Evolutionary conservation across 1,140 invertebrate genomes (phyloP), one percentile per base, ranked within the genome.

Genomic region (Chlorops oryzae): DNA sequence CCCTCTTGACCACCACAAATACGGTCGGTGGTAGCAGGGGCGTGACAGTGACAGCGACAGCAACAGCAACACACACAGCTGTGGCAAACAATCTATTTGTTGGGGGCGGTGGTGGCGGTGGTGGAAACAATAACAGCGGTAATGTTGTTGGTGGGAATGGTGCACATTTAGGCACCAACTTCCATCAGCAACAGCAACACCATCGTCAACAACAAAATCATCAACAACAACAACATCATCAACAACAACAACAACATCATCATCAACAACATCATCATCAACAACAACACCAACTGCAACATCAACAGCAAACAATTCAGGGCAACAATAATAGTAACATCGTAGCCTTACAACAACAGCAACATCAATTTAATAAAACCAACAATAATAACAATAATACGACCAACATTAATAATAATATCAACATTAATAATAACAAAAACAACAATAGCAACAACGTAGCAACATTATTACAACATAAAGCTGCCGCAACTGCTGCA

Each of bases 391-490:
- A 22, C 46, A 48, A 39, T 35, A 48, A 28, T 32, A 51, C 24
- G 22, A 44, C 17, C 21, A 39, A 40, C 24, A 47, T 13, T 32
- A 48, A 17, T 18, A 45, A 47, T 37, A 22, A 9, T 51, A 52
- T 9, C 54, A 57, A 1, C 56, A 51, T 4, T 47, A 48, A 1
- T 55, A 48, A n/a, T n/a, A n/a, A n/a, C n/a, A n/a, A n/a, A n/a
- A n/a, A n/a, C n/a, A n/a, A n/a, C n/a, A n/a, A n/a, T n/a, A n/a
- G n/a, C n/a, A n/a, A n/a, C n/a, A n/a, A 3, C 47, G 43, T 51
- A 56, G 43, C 54, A 51, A 41, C 52, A 57, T 17, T 62, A 59
- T n/a, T 54, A 61, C 55, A 59, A 32, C 37, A 50, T 23, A 50
- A 40, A 50, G 47, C 39, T 50, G 37, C 47, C 55, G 32, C 54